Conservation (phyloP, 2,797 vertebrate species). For the Sebastes trivittatus region DNA sequence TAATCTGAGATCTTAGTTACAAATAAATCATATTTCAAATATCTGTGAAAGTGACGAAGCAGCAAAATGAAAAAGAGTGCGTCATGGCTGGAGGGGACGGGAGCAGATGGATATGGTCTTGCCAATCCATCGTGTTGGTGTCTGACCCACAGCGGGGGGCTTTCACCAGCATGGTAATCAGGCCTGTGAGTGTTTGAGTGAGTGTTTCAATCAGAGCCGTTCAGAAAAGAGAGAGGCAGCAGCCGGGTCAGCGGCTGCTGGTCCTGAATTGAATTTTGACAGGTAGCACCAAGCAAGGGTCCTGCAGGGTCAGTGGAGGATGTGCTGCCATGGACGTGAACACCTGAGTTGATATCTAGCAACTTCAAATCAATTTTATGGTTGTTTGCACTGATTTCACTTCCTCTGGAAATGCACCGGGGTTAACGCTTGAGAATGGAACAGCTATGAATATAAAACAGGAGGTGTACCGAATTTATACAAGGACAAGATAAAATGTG, state of each 20-base stretch:
- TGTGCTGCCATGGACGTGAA: conserved; percentile 58
- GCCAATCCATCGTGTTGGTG: conserved; percentile 77
- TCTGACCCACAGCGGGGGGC: conserved; percentile 86
- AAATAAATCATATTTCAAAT: conserved; percentile 14
- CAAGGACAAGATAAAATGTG: conserved; percentile 27
- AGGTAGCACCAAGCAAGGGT: conserved; percentile 72
- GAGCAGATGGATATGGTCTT: conserved; percentile 83
- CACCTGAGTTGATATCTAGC: conserved; percentile 72
- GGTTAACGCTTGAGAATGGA: conserved; percentile 58
- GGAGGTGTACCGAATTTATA: conserved; percentile 25
- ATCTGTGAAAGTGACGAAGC: conserved; percentile 73
- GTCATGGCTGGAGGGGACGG: conserved; percentile 54
- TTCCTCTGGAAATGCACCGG: conserved; percentile 58
- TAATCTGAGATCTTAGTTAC: conserved; percentile 44
- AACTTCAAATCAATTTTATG: conserved; percentile 75
- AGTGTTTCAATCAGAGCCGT: conserved; percentile 71
- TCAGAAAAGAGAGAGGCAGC: conserved; percentile 52
- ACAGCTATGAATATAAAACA: conserved; percentile 75
- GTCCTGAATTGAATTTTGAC: conserved; percentile 76
- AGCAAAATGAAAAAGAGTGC: conserved; percentile 70
- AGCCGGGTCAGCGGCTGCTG: conserved; percentile 64
- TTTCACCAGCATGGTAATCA: conserved; percentile 68
- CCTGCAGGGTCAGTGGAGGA: conserved; percentile 74
- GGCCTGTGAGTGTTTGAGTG: conserved; percentile 57
- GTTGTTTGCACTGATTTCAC: conserved; percentile 67